Percentiles rank a stretch among this genome's conserved stretches.
Evolutionary conservation across 2,888 invertebrate species (phyloP).

Genomic region (Drosophila kambysellisi): DNA sequence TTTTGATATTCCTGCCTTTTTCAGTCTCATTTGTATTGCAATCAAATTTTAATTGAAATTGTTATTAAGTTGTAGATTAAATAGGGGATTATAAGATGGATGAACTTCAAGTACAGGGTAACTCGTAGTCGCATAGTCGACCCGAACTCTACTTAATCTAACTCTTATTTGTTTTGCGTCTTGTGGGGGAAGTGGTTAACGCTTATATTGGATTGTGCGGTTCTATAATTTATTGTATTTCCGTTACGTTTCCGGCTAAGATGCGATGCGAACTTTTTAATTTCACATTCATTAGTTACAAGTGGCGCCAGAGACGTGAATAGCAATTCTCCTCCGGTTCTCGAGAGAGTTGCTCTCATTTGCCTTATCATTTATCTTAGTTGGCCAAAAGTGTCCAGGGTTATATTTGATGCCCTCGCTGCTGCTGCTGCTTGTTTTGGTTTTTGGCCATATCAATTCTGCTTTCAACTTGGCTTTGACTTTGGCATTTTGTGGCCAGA

Average conservation of each 20-base stretch:
- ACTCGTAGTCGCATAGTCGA: neutral
- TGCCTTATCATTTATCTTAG: conserved; percentile 78
- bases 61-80: neutral
- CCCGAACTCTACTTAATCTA: neutral
- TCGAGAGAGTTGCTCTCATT: conserved; percentile 35
- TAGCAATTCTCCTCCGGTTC: neutral
- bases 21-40: neutral
- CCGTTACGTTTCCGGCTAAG: conserved; percentile 46
- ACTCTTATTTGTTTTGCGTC: conserved; percentile 3
- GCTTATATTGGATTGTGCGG: conserved; percentile 58
- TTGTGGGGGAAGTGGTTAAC: conserved; percentile 6
- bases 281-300: conserved; percentile 71
- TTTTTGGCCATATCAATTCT: conserved; percentile 56
- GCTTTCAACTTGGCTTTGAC: conserved; percentile 48
- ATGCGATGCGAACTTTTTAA: conserved; percentile 61
- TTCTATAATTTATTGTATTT: conserved; percentile 70
- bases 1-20: neutral
- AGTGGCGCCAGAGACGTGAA: conserved; percentile 16
- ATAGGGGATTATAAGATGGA: neutral
- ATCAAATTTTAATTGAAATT: neutral
- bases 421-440: conserved; percentile 1
- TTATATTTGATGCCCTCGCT: conserved; percentile 24
- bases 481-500: conserved; percentile 66
- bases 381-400: conserved; percentile 50
- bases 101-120: neutral